Evolutionary conservation across 2,888 invertebrate species (phyloP).

Genomic region (Glaucopsyche alexis): DNA sequence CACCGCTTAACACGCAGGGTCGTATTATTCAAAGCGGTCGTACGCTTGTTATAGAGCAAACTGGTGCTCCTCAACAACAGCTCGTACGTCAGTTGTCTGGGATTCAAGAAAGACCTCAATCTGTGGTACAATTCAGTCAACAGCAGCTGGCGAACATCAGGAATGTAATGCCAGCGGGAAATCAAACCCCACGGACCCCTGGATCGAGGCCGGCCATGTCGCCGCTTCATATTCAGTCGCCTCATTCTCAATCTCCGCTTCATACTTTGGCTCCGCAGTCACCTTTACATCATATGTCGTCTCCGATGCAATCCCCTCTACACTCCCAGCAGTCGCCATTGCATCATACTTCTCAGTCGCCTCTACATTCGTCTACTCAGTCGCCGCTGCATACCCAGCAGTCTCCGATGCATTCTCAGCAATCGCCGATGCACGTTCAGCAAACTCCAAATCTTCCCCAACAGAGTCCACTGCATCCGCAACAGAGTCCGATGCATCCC

Average conservation of each 20-base stretch:
- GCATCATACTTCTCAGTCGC: constrained; percentile 64
- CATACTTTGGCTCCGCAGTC: constrained; percentile 48
- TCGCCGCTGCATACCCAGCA: constrained; percentile 67
- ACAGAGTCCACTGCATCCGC: constrained; percentile 58
- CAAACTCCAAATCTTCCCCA: constrained; percentile 54
- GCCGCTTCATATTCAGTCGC: constrained; percentile 64
- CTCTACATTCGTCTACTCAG: constrained; percentile 62
- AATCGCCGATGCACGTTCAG: constrained; percentile 65
- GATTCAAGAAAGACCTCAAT: constrained; percentile 56
- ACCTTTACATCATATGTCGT: constrained; percentile 50
- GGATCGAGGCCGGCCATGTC: constrained; percentile 67
- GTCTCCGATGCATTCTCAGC: constrained; percentile 64
- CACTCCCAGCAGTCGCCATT: constrained; percentile 67
- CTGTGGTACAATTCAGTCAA: constrained; percentile 62
- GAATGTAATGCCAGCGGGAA: constrained; percentile 47
- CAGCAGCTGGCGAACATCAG: constrained; percentile 52
- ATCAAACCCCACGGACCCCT: constrained; percentile 50
- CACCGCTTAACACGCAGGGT: constrained; percentile 60
- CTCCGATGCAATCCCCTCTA: constrained; percentile 66
- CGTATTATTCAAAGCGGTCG: constrained; percentile 63
- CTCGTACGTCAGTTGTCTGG: constrained; percentile 62
- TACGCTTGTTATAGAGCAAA: constrained; percentile 69
- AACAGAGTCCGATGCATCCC: constrained; percentile 50
- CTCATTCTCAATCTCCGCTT: constrained; percentile 53
- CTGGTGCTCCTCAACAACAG: constrained; percentile 62